Base-by-base conservation (phyloP, 2,888 invertebrate species). In the Leucophenga maculata region DNA sequence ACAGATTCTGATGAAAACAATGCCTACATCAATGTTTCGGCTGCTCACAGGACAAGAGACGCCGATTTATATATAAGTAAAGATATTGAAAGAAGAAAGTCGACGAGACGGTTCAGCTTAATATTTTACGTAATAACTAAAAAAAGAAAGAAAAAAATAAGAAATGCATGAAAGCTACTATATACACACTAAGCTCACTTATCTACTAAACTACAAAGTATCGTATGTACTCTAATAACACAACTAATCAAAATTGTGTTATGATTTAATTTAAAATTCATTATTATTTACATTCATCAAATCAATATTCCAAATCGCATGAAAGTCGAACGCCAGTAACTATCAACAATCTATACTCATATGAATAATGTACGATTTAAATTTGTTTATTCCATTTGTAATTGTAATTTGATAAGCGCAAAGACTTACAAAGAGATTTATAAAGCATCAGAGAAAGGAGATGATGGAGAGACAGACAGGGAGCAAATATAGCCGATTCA, bases 1-100 rank as follows among this genome's bases (percentile, higher is more conserved):
- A 44, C 91, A 98, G 98, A 99, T 99, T 85, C 92, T 98, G 85
- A 99, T 99, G 99, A 99, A 99, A 91, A 99, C 99, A 69, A 99
- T 99, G 99, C 99, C 99, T 82, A 99, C 99, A 80, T 99, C 99
- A 77, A 99, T 99, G 97, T 99, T 98, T 92, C 93, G 99, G 86
- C 92, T 99, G 88, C 92, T 99, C 87, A 99, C 99, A 80, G 99
- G 99, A 72, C 99, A 99, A 90, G 99, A 99, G 91, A 97, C 97
- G 88, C 99, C 99, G 81, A 95, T 98, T 90, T 99, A 98, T 91
- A 98, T 99, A 90, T 99, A 94, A 83, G 69, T 52, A 66, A 72
- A 59, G 62, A 73, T 57, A 66, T 55, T 55, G 31, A 22, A n/a
- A 65, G 52, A 39, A 52, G 48, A 6, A 26, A 26, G 26, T 31